Evolutionary conservation across 2,888 invertebrate species (phyloP).

Genomic region (Drosophila neonasuta): DNA sequence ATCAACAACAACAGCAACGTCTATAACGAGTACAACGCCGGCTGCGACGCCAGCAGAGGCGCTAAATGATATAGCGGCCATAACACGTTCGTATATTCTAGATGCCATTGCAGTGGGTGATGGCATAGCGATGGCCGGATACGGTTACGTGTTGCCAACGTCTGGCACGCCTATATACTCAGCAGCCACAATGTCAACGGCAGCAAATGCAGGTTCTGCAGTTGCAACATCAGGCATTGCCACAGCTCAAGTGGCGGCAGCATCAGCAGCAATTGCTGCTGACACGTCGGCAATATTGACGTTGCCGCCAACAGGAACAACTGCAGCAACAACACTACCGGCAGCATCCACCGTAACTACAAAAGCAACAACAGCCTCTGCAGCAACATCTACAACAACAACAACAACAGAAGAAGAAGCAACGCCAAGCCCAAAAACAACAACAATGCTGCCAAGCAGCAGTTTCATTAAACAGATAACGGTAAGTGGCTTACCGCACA

Average conservation of each 20-base stretch:
- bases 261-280: conserved; percentile 23
- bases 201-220: conserved; percentile 22
- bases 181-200: conserved; percentile 40
- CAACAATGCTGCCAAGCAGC: conserved; percentile 70
- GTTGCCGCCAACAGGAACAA: conserved; percentile 23
- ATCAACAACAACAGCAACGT: conserved; percentile 25
- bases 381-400: conserved; percentile 49
- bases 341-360: conserved; percentile 17
- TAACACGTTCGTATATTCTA: conserved; percentile 64
- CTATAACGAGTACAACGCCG: conserved; percentile 32
- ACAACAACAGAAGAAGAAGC: conserved; percentile 43
- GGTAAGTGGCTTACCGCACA: conserved; percentile 76
- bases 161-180: conserved; percentile 29
- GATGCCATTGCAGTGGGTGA: conserved; percentile 62
- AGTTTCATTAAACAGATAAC: conserved; percentile 80
- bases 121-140: conserved; percentile 45
- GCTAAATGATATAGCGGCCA: conserved; percentile 57
- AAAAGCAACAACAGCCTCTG: conserved; percentile 39
- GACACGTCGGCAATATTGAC: conserved; percentile 33
- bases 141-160: conserved; percentile 47
- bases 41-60: conserved; percentile 37
- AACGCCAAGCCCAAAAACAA: conserved; percentile 55
- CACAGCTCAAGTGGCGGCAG: conserved; percentile 18
- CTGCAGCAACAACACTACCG: conserved; percentile 10
- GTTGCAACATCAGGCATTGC: conserved; percentile 13